Evolutionary conservation across 2,113 vertebrate genomes (phyloP).

Genomic region (Melanostigma gelatinosum): DNA sequence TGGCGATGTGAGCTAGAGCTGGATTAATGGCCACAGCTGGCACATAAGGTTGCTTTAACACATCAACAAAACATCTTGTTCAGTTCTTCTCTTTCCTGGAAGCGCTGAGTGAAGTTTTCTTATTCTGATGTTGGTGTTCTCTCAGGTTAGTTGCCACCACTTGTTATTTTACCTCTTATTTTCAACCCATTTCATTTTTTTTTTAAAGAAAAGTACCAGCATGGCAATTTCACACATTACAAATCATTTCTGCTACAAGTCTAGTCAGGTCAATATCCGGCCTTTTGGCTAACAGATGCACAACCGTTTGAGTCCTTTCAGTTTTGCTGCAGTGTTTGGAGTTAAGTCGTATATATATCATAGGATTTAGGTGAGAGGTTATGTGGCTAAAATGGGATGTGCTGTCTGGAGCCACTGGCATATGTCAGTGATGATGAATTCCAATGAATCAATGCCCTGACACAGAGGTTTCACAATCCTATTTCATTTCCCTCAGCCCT

Average conservation of each 20-base stretch:
- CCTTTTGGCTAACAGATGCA: constrained; percentile 17
- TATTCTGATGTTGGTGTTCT: not conserved
- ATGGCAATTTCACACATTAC: not conserved
- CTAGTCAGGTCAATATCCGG: constrained; percentile 1
- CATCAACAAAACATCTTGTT: constrained; percentile 9
- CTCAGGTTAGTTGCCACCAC: not conserved
- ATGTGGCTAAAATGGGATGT: not conserved
- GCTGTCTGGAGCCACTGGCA: not conserved
- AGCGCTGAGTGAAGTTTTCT: not conserved
- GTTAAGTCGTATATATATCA: constrained; percentile 7
- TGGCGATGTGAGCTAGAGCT: not conserved
- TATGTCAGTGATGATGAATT: constrained; percentile 18
- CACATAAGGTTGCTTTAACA: not conserved
- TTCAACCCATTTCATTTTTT: not conserved
- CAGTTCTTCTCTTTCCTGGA: not conserved
- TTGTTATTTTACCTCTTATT: not conserved
- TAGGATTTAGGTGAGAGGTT: constrained; percentile 45
- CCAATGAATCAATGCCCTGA: constrained; percentile 8
- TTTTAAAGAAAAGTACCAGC: not conserved
- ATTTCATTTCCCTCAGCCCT: not conserved
- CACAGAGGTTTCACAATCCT: not conserved
- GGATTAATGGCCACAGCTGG: constrained; percentile 9
- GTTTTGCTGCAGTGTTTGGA: not conserved
- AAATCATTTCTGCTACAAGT: constrained; percentile 12
- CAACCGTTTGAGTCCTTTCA: not conserved